Evolutionary conservation across 92 coral and sea anemone species (phyloP).

Genomic region (Epizoanthus rinbou): DNA sequence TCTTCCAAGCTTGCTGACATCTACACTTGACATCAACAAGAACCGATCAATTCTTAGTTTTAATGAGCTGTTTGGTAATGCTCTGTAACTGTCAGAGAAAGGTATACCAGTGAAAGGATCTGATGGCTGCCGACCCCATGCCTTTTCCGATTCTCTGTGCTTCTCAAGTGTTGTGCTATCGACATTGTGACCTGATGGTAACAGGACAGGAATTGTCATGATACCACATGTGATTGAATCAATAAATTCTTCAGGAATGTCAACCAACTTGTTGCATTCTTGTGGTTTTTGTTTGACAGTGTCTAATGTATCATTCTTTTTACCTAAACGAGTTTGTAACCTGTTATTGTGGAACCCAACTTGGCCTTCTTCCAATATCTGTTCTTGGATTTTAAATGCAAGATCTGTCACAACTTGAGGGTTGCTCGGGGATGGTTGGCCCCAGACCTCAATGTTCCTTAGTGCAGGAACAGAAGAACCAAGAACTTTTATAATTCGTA

Average conservation of each 20-base stretch:
- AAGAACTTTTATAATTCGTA: conserved; percentile 67
- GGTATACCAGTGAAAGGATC: conserved; percentile 96
- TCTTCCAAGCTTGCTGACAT: conserved; percentile 64
- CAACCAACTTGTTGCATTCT: conserved; percentile 4
- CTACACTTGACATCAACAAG: conserved; percentile 70
- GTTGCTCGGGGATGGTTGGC: conserved; percentile 72
- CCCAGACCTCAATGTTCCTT: conserved; percentile 86
- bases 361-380: conserved; percentile 32
- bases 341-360: neutral
- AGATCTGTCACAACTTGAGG: conserved; percentile 52
- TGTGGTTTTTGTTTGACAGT: neutral
- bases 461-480: conserved; percentile 86
- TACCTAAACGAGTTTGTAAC: conserved; percentile 18
- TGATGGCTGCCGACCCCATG: conserved; percentile 88
- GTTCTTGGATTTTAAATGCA: conserved; percentile 54
- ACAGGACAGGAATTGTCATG: conserved; percentile 88
- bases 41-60: conserved; percentile 91
- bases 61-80: conserved; percentile 89
- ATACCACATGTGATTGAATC: conserved; percentile 89
- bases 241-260: conserved; percentile 83
- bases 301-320: neutral
- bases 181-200: conserved; percentile 93
- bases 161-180: conserved; percentile 88
- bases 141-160: conserved; percentile 77
- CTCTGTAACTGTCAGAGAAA: conserved; percentile 65